A percentile compares a stretch with the other conserved stretches of the same genome.
These are phyloP conservation scores for Trichechus manatus DNA, from an alignment of 2,113 vertebrate species.

Conservation along the genomic window DNA sequence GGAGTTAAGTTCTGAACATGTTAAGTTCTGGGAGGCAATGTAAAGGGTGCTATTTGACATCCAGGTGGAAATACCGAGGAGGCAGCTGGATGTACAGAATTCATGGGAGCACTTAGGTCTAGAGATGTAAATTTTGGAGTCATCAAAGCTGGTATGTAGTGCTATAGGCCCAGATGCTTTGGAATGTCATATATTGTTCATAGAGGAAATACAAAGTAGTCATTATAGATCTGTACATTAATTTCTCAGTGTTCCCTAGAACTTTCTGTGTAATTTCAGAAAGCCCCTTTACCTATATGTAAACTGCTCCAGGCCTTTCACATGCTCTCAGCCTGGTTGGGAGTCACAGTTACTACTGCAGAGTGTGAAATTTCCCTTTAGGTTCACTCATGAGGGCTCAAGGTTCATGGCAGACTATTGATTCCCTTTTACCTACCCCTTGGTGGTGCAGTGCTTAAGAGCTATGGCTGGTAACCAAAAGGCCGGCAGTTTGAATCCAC, in stretches of 20 bases:
- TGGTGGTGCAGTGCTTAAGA: too few species aligned
- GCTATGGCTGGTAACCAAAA: too few species aligned
- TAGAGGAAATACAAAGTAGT: slow-evolving; percentile 11
- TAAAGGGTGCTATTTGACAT: neutral
- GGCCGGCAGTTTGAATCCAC: too few species aligned
- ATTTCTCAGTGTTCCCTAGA: neutral
- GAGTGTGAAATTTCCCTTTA: slow-evolving; percentile 29
- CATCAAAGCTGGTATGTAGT: neutral
- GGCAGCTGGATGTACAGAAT: neutral
- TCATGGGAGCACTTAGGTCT: neutral
- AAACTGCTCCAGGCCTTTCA: neutral
- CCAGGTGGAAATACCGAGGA: neutral
- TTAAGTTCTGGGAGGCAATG: neutral
- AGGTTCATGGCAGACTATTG: neutral
- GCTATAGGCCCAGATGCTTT: slow-evolving; percentile 31
- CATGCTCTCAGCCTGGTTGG: neutral
- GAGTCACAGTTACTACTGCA: neutral
- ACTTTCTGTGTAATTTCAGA: slow-evolving; percentile 32
- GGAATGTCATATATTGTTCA: slow-evolving; percentile 19
- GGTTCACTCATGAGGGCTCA: slow-evolving; percentile 1
- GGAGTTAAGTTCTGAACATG: too few species aligned
- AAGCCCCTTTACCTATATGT: neutral
- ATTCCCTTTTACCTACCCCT: neutral
- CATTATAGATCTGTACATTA: neutral
- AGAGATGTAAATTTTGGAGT: slow-evolving; percentile 41